Percentiles rank a stretch among this genome's conserved stretches.
These are phyloP conservation scores for Dreissena rostriformis DNA, from an alignment of 1,140 invertebrate species.

Conservation along the genomic window DNA sequence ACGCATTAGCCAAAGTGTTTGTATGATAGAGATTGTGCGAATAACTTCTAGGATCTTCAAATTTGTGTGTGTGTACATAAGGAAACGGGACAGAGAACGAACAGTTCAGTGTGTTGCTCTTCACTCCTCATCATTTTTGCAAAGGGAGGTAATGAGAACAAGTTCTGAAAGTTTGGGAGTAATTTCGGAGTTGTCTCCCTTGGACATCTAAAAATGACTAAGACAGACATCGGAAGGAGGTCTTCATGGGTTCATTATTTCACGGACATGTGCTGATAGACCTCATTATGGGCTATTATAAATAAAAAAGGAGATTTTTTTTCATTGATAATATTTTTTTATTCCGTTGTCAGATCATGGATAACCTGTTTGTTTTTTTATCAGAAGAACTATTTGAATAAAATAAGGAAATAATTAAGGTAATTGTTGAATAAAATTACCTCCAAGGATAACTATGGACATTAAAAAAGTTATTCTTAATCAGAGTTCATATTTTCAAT, in stretches of 20 bases:
- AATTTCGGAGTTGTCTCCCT: neutral
- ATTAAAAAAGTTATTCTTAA: no score
- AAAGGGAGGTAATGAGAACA: neutral
- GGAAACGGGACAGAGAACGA: neutral
- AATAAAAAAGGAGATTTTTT: no score
- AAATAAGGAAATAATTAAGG: no score
- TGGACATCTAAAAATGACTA: neutral
- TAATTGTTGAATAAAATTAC: no score
- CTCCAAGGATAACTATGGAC: no score
- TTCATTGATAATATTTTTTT: no score
- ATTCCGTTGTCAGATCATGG: no score
- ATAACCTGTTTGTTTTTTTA: no score
- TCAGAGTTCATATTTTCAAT: neutral
- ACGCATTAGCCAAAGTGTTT: slow-evolving; percentile 98
- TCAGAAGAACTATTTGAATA: no score
- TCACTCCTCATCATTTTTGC: no score
- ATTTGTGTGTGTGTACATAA: slow-evolving; percentile 45
- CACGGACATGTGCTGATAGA: no score
- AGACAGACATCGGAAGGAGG: neutral
- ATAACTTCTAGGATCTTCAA: slow-evolving; percentile 60
- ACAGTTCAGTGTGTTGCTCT: neutral
- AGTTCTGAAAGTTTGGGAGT: neutral
- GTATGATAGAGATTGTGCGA: slow-evolving; percentile 78
- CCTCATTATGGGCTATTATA: no score
- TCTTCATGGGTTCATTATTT: neutral